Evolutionary conservation across 2,113 vertebrate genomes (phyloP), one percentile per base, ranked within the genome.

Genomic region (Cyrtonyx montezumae): DNA sequence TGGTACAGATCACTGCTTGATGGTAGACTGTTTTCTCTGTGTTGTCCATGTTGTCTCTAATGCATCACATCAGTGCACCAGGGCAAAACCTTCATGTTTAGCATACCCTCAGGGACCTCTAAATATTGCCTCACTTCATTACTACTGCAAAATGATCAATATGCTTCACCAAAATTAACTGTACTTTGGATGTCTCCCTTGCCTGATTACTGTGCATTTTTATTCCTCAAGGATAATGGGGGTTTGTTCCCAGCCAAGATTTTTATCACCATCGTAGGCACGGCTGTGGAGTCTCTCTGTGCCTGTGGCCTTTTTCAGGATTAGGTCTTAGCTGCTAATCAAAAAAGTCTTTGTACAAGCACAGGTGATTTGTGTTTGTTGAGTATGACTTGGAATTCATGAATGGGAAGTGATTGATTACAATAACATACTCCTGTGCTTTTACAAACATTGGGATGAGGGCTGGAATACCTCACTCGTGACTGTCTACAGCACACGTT

Each of bases 71-170:
- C 26, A 66, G 91, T 83, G 49, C 23, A 88, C 37, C 68, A 90
- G 89, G 51, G 84, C 75, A 91, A 80, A 91, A 71, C 37, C 30
- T 79, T 56, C 66, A 49, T 85, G 77, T 89, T 96, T 83, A 93
- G n/a, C 76, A 42, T 30, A 82, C 26, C 91, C 84, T 86, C 67
- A 67, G 95, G 94, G 92, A 94, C 94, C 46, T 93, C 92, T 96
- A 93, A 96, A 95, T 95, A 95, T 95, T 61, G 43, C 69, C 69
- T 95, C 93, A 87, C 89, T 96, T 95, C 82, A 94, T 96, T 96
- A 87, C 76, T 79, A 51, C 93, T 88, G 95, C 95, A 95, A 85
- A 93, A 90, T 94, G 48, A 97, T 97, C 95, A 91, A 94, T 97
- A 96, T 74, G 84, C 48, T 86, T 88, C 82, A 34, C 84, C 90